These are phyloP conservation scores for Aphaenogaster rudis DNA, from an alignment of 1,140 invertebrate species.

Conservation along the genomic window DNA sequence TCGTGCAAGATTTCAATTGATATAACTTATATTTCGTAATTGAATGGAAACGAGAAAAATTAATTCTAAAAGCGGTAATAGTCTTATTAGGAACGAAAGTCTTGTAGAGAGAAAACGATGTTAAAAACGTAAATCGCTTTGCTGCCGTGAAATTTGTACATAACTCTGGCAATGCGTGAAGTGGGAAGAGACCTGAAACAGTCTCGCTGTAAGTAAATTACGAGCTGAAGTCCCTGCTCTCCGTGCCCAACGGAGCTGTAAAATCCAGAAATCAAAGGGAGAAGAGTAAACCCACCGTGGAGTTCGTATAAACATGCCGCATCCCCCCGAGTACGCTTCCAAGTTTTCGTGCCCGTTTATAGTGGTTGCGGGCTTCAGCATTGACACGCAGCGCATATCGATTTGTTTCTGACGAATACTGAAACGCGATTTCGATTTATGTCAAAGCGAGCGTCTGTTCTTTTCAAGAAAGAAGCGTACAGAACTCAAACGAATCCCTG, in stretches of 20 bases:
- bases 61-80: neutral
- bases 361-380: neutral
- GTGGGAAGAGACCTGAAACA: constrained; percentile 33
- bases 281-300: constrained; percentile 8
- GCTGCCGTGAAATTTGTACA: constrained; percentile 19
- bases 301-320: constrained; percentile 38
- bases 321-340: neutral
- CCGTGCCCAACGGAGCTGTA: constrained; percentile 3
- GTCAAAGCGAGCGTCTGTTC: constrained; percentile 9
- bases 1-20: neutral
- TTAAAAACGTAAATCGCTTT: constrained; percentile 29
- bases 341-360: constrained; percentile 19
- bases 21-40: neutral
- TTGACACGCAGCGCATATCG: constrained; percentile 21
- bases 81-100: neutral
- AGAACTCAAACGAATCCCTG: neutral
- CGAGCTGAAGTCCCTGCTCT: constrained; percentile 4
- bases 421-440: constrained; percentile 43
- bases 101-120: neutral
- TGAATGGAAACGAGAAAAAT: neutral
- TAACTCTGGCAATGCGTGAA: constrained; percentile 31
- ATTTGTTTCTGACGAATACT: constrained; percentile 37
- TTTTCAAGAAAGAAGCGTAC: neutral
- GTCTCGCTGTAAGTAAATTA: constrained; percentile 70
- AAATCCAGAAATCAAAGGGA: constrained; percentile 33